These are phyloP conservation scores for Diabrotica virgifera DNA, from an alignment of 1,140 invertebrate genomes.

Conservation along the genomic window DNA sequence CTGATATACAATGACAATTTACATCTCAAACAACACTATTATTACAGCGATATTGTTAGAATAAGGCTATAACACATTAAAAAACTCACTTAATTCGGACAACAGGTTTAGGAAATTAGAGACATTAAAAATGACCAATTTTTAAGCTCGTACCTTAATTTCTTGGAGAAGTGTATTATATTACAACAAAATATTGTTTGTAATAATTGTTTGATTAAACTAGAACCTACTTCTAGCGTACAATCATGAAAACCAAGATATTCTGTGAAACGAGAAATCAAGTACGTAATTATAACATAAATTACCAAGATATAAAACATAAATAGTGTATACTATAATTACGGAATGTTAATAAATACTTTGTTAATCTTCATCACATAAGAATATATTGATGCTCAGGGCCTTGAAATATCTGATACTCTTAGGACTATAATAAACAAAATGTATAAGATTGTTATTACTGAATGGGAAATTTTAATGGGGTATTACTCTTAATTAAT, in stretches of 20 bases:
- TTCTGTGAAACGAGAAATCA: constrained; percentile 5
- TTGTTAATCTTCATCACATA: constrained; percentile 9
- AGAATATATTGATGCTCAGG: constrained; percentile 1
- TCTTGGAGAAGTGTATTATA: no score
- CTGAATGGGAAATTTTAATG: no score
- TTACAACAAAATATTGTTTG: constrained; percentile 6
- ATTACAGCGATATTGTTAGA: no score
- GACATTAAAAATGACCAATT: no score
- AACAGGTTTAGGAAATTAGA: no score
- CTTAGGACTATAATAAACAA: background rate
- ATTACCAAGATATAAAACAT: constrained; percentile 13
- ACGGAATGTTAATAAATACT: constrained; percentile 16
- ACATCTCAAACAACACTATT: no score
- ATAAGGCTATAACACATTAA: no score
- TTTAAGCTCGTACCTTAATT: no score
- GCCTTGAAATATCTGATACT: background rate
- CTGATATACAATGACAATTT: no score
- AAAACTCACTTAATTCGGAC: no score
- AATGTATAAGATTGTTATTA: no score
- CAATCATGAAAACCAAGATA: constrained; percentile 6
- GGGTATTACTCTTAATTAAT: no score
- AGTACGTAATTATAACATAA: constrained; percentile 10
- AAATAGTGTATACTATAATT: constrained; percentile 14
- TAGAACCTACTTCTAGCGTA: constrained; percentile 8
- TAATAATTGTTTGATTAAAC: constrained; percentile 4